phyloP scores from a whole-genome alignment of 64 coral and sea anemone genomes.

The Actinia equina region DNA sequence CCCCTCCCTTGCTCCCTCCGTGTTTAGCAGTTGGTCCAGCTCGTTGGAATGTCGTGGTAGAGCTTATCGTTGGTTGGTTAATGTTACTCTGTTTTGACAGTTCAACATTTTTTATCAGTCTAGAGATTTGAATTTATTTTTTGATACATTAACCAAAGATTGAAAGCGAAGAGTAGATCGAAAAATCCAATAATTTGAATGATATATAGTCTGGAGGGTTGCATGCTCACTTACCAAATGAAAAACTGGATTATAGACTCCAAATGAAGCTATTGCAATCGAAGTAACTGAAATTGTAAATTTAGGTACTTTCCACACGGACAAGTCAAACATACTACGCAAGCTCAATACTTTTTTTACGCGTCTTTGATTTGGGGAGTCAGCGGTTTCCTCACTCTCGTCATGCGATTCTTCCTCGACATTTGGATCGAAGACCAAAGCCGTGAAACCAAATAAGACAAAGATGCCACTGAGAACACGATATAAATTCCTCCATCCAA shows the following conservation, averaged over 20 bases:
- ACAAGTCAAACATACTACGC: conserved; percentile 6
- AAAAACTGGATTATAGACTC: background rate
- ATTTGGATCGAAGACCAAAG: background rate
- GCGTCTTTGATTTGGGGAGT: background rate
- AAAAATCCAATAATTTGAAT: too few relatives aligned
- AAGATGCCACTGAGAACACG: background rate
- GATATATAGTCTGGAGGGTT: too few relatives aligned
- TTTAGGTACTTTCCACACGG: conserved; percentile 17
- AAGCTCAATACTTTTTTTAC: background rate
- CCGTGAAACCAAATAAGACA: background rate
- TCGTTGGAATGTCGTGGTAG: too few relatives aligned
- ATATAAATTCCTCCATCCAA: conserved; percentile 5
- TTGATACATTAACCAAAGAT: too few relatives aligned
- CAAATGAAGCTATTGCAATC: conserved; percentile 9
- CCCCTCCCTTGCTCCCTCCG: too few relatives aligned
- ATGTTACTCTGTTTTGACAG: too few relatives aligned
- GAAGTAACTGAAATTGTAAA: background rate
- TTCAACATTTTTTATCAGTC: too few relatives aligned
- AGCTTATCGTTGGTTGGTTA: too few relatives aligned
- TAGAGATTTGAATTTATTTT: too few relatives aligned
- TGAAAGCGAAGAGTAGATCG: too few relatives aligned
- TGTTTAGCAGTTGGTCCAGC: too few relatives aligned
- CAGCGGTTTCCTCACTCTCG: background rate
- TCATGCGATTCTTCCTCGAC: conserved; percentile 12
- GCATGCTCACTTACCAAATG: conserved; percentile 15